Evolutionary conservation across 2,113 vertebrate species (phyloP), one percentile per base, ranked within the genome.

Genomic region (Tenebrosternarchus preto): DNA sequence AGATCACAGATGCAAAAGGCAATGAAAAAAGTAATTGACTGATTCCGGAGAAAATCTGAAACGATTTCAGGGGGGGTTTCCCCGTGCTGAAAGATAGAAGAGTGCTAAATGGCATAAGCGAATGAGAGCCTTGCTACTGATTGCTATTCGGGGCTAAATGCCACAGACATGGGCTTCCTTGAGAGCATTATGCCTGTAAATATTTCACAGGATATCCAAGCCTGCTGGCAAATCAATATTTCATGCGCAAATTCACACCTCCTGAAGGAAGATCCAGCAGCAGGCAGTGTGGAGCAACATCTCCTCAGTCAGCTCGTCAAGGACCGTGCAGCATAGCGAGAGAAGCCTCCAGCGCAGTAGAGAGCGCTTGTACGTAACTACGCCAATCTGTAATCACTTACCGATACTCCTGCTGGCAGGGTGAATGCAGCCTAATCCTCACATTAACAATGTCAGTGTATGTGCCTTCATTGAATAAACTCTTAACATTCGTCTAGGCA

Each of bases 401-500:
- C 73, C 63, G 74, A 67, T 77, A 57, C 70, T 84, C 75, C 71
- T 75, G 74, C 75, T 76, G 59, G 70, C 29, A 67, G 57, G 15
- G 55, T 61, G 84, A 73, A 80, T 76, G 81, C 33, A 15, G 69
- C 39, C 53, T 85, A 82, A 83, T 82, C 77, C 77, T 36, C 9
- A 71, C 61, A 73, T 77, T 91, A 92, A 88, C 79, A 85, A 72
- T 77, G 67, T 73, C 80, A 87, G 86, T 86, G 76, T 60, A 53
- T 83, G 80, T 82, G 56, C 86, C 78, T 75, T 63, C 73, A 77
- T 84, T 82, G 80, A 77, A 88, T 82, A 81, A 84, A 56, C 73
- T 82, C 89, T 91, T 88, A 89, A 82, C 82, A 80, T 88, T 80
- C 73, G 67, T 87, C 73, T 90, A 84, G 59, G 53, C 87, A 80